Evolutionary conservation across 30 jellyfish, hydroid and myxozoan genomes (phyloP), one percentile per base, ranked within the genome.

Genomic region (Aurelia sp.): DNA sequence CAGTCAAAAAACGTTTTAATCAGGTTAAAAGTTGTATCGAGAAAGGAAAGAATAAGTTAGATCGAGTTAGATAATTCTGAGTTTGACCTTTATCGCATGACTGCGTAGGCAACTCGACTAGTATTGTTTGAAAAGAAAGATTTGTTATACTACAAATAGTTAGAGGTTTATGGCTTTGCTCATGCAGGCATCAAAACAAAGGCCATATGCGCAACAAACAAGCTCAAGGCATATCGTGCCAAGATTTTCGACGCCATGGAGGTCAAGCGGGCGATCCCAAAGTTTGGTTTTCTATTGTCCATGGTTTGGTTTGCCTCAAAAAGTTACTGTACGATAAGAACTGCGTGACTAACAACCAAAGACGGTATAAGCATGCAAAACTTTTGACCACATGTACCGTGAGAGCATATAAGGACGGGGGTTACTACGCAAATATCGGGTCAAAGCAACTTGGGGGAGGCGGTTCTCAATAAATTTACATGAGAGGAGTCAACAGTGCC

Each of bases 191-290:
- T 13, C 16, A 53, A 30, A 30, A 50, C 65, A 74, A 79, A 40
- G 55, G 60, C 55, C 44, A 60, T 30, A 63, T 30, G 21, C 65
- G 80, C 72, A n/a, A 61, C 22, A 53, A 74, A 27, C 86, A 74
- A 40, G 86, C 61, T 51, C 72, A 27, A 38, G 40, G 31, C 80
- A 16, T 78, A 16, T 63, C 89, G 89, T 78, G 89, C 72, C 59
- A 38, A 63, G 89, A 78, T 38, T 78, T 63, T 31, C 55, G 89
- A 78, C 89, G 89, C 89, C 89, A 33, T 20, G 22, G 57, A 78
- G 89, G 89, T 78, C 89, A 78, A 78, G 78, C 80, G 73, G 80
- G 89, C 89, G 41, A 78, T 9, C 80, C 80, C 71, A 41, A 63
- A 20, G 35, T 63, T 16, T 15, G 63, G 72, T 20, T 47, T 38